Evolutionary conservation across 2,888 invertebrate species (phyloP), one percentile per base, ranked within the genome.

Genomic region (Marronus borbonicus): DNA sequence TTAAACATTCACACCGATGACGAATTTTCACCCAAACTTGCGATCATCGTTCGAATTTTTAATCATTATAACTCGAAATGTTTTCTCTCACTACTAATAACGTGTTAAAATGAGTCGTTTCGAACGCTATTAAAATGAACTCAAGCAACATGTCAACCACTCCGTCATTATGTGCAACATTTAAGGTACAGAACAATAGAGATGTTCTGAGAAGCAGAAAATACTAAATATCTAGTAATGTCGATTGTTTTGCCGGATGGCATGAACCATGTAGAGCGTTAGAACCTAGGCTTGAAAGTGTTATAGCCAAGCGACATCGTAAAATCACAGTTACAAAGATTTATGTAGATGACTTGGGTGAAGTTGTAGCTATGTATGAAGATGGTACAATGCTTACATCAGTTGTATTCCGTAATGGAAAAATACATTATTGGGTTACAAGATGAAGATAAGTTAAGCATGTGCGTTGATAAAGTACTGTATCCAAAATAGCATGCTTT

Each of bases 231-330:
- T 77, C 97, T 97, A 7, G 96, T 98, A 0, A 93, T 82, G 95
- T 99, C 1, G 98, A 99, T 88, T 99, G 99, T 88, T 97, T 97
- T 88, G 98, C 14, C 86, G 98, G 98, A 79, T 99, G 98, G 98
- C 99, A 98, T 89, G 97, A 97, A 85, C 98, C 98, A 1, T 99
- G 98, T 88, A 95, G 96, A 86, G 92, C 97, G 84, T 89, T 99
- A 64, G 96, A 95, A 36, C 98, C 99, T 2, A 92, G 98, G 76
- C 90, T 99, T 80, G 98, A 98, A 88, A 92, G 94, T 20, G 92
- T 97, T 36, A 93, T 98, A 77, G 94, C 94, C 3, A 95, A 96
- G 86, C 93, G 93, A 80, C 93, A 94, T 80, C 97, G 97, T 2
- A 94, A 95, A 88, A 93, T 98, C 49, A 90, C 94, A 72, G 88